Conservation (phyloP, 2,113 vertebrate genomes). For the Ovibos moschatus region DNA sequence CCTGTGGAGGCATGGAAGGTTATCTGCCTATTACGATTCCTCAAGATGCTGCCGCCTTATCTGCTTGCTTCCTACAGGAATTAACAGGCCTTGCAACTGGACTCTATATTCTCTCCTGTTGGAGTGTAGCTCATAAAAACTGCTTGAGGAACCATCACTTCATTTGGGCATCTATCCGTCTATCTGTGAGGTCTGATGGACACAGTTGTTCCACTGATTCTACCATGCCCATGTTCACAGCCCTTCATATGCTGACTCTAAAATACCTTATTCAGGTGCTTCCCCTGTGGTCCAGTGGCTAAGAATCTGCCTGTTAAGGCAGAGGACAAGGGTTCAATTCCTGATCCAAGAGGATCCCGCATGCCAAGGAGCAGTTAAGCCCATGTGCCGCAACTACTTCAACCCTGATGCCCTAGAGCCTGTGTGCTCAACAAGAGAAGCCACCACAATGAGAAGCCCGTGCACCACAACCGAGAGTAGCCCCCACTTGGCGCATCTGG, state of each 20-base stretch:
- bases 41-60: not conserved
- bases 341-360: not conserved
- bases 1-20: not conserved
- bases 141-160: not conserved
- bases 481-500: fast-evolving
- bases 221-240: not conserved
- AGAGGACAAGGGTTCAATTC: not conserved
- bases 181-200: not conserved
- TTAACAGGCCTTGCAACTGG: not conserved
- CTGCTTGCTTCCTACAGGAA: not conserved
- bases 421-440: not conserved
- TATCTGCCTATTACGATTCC: not conserved
- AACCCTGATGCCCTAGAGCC: not conserved
- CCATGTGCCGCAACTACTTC: not conserved
- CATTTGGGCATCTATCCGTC: not conserved
- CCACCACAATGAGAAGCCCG: not conserved
- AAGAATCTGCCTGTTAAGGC: not conserved
- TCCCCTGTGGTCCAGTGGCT: not conserved
- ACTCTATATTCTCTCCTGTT: not conserved
- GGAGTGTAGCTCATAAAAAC: not conserved
- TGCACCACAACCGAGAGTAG: not conserved
- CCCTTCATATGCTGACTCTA: not conserved
- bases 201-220: not conserved
- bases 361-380: not conserved
- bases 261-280: not conserved